These are phyloP conservation scores for Galemys pyrenaicus DNA, from an alignment of 2,113 vertebrate species.

Conservation along the genomic window DNA sequence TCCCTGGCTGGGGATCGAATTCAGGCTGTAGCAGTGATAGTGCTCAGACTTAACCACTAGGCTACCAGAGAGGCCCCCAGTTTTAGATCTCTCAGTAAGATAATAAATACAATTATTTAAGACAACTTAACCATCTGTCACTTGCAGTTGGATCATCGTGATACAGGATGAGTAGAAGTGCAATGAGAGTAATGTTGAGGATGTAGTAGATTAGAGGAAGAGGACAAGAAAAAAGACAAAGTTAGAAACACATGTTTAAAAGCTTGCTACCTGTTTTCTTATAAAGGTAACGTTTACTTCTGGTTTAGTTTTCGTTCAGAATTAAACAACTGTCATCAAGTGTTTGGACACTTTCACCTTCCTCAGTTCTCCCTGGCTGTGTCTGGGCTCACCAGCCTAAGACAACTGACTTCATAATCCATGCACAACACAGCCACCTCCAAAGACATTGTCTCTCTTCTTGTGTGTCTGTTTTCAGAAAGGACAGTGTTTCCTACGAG, in stretches of 20 bases:
- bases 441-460: neutral
- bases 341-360: neutral
- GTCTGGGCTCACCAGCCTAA: neutral
- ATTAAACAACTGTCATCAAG: neutral
- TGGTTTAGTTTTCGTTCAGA: neutral
- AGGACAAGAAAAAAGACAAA: neutral
- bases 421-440: no score
- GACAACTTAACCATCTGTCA: neutral
- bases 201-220: neutral
- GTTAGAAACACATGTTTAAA: neutral
- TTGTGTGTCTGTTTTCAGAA: neutral
- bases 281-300: neutral
- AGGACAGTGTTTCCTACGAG: neutral
- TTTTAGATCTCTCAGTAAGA: neutral
- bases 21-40: no score
- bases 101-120: neutral
- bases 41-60: no score
- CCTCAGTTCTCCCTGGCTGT: neutral
- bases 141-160: neutral
- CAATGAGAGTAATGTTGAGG: neutral
- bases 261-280: neutral
- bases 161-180: neutral
- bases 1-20: no score
- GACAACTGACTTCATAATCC: neutral
- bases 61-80: no score